Base-by-base conservation (phyloP, 2,888 invertebrate genomes). In the Megalurothrips usitatus region DNA sequence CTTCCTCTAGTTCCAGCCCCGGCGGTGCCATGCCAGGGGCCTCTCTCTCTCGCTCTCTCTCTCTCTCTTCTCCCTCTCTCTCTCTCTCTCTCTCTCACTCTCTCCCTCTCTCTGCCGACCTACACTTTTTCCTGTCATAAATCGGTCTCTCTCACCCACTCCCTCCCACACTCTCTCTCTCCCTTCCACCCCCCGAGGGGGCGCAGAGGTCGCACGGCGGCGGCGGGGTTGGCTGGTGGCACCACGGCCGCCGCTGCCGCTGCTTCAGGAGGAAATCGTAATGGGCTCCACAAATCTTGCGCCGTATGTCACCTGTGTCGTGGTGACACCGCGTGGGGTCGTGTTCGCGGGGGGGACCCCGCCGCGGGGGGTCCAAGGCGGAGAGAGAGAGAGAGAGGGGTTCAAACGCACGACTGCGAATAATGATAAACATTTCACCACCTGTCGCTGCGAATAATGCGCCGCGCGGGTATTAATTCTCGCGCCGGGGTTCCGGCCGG, bases 221-320 rank as follows among this genome's bases (percentile, higher is more conserved):
- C 52, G 52, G 52, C 14, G 19, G 52, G 52, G 52, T 52, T 52
- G 52, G 52, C 52, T 43, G 52, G 14, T 52, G 52, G 52, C 52
- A 19, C 52, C 34, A 4, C 34, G 3, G 52, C 14, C 10, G 52
- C 52, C 10, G 52, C 52, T 52, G 34, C 34, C n/a, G 34, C 34
- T 52, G 52, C 52, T 52, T 9, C 19, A 52, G 52, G 68, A 68
- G 68, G 68, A 68, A 68, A 68, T 68, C 68, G 68, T 68, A 68
- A 68, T 68, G 68, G 68, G 23, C 23, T 23, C 26, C 68, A 68
- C 68, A 68, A 68, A 68, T 68, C 68, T 68, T 68, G 68, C 68
- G 68, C 23, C 68, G 23, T 68, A 68, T 68, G 68, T 68, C 68
- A 68, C 68, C 68, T 68, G 68, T 68, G 68, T 23, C 68, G 34